Evolutionary conservation across 2,888 invertebrate species (phyloP), one percentile per base, ranked within the genome.

Genomic region (Sipunculus nudus): DNA sequence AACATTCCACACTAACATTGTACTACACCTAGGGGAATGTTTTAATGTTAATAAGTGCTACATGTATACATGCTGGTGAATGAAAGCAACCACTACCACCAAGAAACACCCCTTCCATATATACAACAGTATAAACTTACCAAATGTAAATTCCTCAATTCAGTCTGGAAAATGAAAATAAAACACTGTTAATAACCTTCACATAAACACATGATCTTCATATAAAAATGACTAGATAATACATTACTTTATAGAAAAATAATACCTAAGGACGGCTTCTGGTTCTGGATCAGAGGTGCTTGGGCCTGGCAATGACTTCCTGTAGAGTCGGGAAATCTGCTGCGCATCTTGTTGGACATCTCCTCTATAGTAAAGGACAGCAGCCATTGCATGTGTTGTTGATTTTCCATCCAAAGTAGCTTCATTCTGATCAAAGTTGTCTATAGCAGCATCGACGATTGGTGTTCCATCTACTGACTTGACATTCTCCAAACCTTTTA

Each of bases 381-480:
- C 10, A 45, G 53, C 53, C 53, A 53, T 53, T 6, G 46, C 23
- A 46, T 53, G 53, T 53, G 53, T 53, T 3, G 53, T 45, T 23
- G 21, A 25, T 26, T 53, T 53, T 21, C 53, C 53, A 31, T 53
- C 53, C 13, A 53, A 23, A 6, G 53, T 53, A 16, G 23, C 40
- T 23, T 53, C 53, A 46, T 53, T 53, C 29, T 53, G 41, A 46
- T 53, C 53, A 25, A 48, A 48, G 26, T 48, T 48, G 25, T 19
- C 46, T n/a, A 38, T 55, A 10, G 59, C 29, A 25, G 59, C 52
- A 40, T 58, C 40, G 13, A 58, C 43, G 28, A 52, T 41, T 6
- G 58, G n/a, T 13, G 25, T 25, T 5, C 19, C 28, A 41, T 56
- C 29, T 8, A 3, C 41, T 13, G 13, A 10, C 16, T 54, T 19